phyloP scores from a whole-genome alignment of 2,888 invertebrate species.

The Macaria notata region DNA sequence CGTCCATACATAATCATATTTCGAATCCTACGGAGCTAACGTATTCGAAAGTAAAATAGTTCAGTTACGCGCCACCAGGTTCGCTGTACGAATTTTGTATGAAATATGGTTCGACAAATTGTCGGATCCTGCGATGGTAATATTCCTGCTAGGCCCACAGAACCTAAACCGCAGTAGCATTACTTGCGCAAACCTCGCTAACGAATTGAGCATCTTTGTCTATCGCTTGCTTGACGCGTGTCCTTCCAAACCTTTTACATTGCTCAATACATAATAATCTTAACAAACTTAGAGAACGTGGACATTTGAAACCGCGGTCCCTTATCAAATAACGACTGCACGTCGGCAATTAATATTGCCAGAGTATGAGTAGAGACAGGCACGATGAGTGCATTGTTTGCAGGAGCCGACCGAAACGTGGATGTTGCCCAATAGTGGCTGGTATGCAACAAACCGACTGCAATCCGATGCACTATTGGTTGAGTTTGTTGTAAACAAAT shows the following conservation, averaged over 20 bases:
- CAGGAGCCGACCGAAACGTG: conserved; percentile 62
- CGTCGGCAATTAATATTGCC: conserved; percentile 65
- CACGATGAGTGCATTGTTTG: conserved; percentile 74
- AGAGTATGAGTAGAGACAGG: conserved; percentile 29
- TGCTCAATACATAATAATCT: conserved; percentile 32
- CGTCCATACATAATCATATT: no score
- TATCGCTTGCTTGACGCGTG: conserved; percentile 12
- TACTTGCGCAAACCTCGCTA: conserved; percentile 16
- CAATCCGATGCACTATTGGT: conserved; percentile 52
- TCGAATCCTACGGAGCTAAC: no score
- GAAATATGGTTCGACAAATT: no score
- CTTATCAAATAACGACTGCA: conserved; percentile 47
- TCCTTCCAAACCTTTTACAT: conserved; percentile 28
- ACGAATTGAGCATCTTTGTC: conserved; percentile 17
- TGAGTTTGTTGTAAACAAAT: background rate
- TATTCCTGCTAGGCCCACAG: no score
- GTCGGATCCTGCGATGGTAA: no score
- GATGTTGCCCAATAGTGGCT: conserved; percentile 58
- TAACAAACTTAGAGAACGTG: conserved; percentile 25
- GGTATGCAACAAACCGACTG: conserved; percentile 43
- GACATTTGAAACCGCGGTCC: conserved; percentile 32
- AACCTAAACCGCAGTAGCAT: background rate
- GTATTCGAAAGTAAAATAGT: no score
- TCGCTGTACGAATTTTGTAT: no score
- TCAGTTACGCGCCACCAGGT: no score